Evolutionary conservation across 1,140 invertebrate species (phyloP), one percentile per base, ranked within the genome.

Genomic region (Lysiphlebus fabarum): DNA sequence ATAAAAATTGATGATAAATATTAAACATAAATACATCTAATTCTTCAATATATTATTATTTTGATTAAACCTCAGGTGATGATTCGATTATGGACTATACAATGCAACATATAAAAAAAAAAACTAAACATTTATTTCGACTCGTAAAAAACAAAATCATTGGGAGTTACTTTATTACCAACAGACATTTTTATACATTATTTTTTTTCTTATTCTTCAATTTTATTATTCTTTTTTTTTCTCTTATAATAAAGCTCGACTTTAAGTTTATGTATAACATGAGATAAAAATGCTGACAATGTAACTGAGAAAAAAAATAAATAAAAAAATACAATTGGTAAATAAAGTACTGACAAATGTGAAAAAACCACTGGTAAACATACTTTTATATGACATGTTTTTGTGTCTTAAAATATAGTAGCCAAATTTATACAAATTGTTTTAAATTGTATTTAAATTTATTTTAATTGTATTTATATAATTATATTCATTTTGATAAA

Each of bases 381-480:
- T 92, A 44, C 91, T 93, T 6, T 90, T 82, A 74, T 91, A 94
- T 1, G 92, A n/a, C n/a, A n/a, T n/a, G n/a, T n/a, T 95, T 81
- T 92, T 92, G 1, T 92, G 93, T 6, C 86, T 89, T 88, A 93
- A 92, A 75, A 95, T 92, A 0, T 91, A 91, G 71, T 95, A 95
- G 1, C 91, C 89, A 36, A 91, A 88, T 1, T 90, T 93, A 26
- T 4, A 26, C 17, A 26, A 26, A 26, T 2, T 26, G 17, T 26
- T 26, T 26, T 1, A 26, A n/a, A 1, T 26, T n/a, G n/a, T n/a
- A n/a, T n/a, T n/a, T n/a, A n/a, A n/a, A n/a, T n/a, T n/a, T n/a
- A n/a, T n/a, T n/a, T n/a, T n/a, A n/a, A n/a, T n/a, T n/a, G n/a
- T n/a, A n/a, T n/a, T n/a, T n/a, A n/a, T n/a, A n/a, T n/a, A n/a